phyloP scores from a whole-genome alignment of 2,113 vertebrate genomes.

The Sprattus sprattus region DNA sequence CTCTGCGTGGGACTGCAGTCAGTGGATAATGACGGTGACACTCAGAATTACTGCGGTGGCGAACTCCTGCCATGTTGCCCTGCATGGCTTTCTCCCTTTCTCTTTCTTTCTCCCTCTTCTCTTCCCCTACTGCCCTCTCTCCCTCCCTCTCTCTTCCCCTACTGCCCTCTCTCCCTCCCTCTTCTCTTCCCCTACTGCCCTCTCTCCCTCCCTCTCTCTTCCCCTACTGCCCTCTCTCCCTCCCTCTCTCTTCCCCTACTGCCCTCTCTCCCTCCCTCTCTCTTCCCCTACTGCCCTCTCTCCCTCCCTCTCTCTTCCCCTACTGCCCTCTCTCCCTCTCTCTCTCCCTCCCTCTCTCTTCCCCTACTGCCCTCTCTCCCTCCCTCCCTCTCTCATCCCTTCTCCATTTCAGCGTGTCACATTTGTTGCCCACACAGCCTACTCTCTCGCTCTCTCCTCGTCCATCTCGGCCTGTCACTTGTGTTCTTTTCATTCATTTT shows the following conservation, averaged over 20 bases:
- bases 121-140: neutral
- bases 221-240: neutral
- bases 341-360: neutral
- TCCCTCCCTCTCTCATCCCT: neutral
- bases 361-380: neutral
- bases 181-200: neutral
- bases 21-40: neutral
- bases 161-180: too few relatives aligned
- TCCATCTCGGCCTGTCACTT: neutral
- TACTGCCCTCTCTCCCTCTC: neutral
- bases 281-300: too few relatives aligned
- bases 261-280: neutral
- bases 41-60: neutral
- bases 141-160: too few relatives aligned
- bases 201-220: neutral
- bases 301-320: neutral
- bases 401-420: neutral
- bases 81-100: neutral
- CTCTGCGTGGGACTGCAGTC: neutral
- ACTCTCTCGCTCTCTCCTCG: neutral
- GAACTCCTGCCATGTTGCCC: neutral
- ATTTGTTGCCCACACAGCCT: neutral
- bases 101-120: neutral
- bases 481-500: neutral
- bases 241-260: neutral